Conservation (phyloP, 2,797 vertebrate genomes). For the Tangara arthus region DNA sequence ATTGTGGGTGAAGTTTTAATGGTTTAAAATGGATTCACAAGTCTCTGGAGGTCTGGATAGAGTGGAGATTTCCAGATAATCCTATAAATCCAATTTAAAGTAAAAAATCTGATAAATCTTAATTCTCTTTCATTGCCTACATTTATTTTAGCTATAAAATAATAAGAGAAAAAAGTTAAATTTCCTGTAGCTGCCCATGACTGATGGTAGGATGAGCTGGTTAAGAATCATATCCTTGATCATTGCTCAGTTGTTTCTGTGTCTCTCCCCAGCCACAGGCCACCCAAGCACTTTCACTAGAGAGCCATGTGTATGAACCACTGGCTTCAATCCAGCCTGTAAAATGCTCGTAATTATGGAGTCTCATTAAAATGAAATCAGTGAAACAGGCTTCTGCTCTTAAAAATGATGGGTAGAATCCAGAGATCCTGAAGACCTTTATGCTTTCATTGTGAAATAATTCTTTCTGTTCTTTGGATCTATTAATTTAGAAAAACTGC, state of each 20-base stretch:
- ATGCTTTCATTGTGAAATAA: not conserved
- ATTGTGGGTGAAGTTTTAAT: not conserved
- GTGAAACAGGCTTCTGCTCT: not conserved
- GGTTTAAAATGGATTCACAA: not conserved
- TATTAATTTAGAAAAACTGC: slow-evolving; percentile 6
- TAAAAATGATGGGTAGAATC: not conserved
- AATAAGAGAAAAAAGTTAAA: not conserved
- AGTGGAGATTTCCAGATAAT: not conserved
- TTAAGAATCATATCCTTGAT: not conserved
- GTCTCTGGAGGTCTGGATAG: not conserved
- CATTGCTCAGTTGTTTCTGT: not conserved
- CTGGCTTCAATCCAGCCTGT: not conserved
- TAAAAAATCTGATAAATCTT: not conserved
- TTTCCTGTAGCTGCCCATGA: not conserved
- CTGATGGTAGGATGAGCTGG: not conserved
- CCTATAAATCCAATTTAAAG: not conserved
- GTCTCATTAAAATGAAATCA: slow-evolving; percentile 15
- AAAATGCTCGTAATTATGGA: not conserved
- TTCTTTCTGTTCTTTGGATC: not conserved
- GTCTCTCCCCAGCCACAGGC: not conserved
- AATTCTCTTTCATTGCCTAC: not conserved
- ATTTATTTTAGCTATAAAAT: not conserved
- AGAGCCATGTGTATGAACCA: not conserved
- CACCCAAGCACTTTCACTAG: not conserved
- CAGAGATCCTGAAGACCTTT: not conserved